Evolutionary conservation across 2,113 vertebrate genomes (phyloP).

Genomic region (Vombatus ursinus): DNA sequence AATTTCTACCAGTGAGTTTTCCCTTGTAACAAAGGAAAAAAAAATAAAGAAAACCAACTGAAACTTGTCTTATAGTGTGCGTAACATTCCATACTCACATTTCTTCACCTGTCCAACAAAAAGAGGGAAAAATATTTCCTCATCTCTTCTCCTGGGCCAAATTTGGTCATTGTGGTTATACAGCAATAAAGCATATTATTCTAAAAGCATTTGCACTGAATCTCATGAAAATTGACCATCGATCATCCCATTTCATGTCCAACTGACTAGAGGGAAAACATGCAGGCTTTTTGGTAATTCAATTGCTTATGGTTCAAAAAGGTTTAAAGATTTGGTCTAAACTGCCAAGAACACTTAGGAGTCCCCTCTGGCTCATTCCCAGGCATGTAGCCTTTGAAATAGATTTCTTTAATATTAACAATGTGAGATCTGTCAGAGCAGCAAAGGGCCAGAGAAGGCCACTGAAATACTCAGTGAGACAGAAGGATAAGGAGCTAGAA

Average conservation of each 20-base stretch:
- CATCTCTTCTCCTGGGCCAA: background rate
- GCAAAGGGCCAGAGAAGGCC: background rate
- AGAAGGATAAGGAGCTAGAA: background rate
- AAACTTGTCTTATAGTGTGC: background rate
- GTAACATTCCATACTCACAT: background rate
- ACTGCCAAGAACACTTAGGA: background rate
- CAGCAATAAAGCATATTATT: background rate
- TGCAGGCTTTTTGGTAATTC: background rate
- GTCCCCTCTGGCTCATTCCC: background rate
- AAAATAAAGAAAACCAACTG: background rate
- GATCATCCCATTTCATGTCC: background rate
- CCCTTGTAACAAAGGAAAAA: background rate
- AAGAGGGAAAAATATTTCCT: background rate
- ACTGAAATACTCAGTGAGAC: background rate
- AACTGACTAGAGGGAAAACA: background rate
- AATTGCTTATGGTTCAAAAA: background rate
- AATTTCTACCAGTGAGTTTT: background rate
- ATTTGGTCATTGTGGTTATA: background rate
- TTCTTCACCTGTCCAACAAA: background rate
- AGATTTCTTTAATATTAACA: background rate
- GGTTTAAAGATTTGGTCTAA: background rate
- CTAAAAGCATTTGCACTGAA: background rate
- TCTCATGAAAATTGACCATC: background rate
- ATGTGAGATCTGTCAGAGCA: background rate
- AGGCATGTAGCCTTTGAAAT: background rate